These are phyloP conservation scores for Sisor rabdophorus DNA, from an alignment of 2,113 vertebrate species.

Conservation along the genomic window DNA sequence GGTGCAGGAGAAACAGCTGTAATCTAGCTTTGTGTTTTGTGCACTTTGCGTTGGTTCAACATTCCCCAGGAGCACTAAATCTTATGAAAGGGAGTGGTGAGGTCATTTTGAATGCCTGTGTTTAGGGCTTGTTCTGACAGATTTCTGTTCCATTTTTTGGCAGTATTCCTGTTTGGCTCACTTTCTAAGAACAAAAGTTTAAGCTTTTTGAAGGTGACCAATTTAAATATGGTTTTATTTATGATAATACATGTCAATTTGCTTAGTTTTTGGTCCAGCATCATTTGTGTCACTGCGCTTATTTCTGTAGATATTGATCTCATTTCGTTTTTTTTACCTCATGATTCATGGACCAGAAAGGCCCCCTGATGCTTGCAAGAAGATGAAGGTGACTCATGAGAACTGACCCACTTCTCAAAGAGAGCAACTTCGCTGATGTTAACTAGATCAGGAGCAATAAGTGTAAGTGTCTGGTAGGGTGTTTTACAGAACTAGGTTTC, in stretches of 20 bases:
- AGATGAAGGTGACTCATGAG: conserved; percentile 42
- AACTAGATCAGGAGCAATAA: conserved; percentile 44
- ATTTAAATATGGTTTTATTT: background rate
- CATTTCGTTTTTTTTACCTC: conserved; percentile 9
- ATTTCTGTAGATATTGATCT: conserved; percentile 7
- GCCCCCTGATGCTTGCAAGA: conserved; percentile 39
- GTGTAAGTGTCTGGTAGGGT: conserved; percentile 20
- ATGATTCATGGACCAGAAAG: conserved; percentile 29
- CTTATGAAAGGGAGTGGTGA: background rate
- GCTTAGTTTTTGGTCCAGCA: background rate
- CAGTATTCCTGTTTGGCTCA: conserved; percentile 1
- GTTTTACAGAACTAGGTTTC: conserved; percentile 1
- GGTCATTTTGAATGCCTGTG: background rate
- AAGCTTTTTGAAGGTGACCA: background rate
- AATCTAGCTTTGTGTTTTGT: conserved; percentile 26
- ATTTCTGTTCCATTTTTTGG: background rate
- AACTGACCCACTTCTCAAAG: conserved; percentile 47
- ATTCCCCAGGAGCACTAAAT: conserved; percentile 13
- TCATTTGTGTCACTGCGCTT: background rate
- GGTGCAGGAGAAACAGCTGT: conserved; percentile 34
- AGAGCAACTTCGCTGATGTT: conserved; percentile 22
- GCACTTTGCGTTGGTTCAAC: background rate
- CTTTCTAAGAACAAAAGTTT: background rate
- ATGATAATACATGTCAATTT: conserved; percentile 10
- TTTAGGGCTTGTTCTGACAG: conserved; percentile 12